phyloP scores from a whole-genome alignment of 2,797 vertebrate species.

The Decapterus maruadsi region DNA sequence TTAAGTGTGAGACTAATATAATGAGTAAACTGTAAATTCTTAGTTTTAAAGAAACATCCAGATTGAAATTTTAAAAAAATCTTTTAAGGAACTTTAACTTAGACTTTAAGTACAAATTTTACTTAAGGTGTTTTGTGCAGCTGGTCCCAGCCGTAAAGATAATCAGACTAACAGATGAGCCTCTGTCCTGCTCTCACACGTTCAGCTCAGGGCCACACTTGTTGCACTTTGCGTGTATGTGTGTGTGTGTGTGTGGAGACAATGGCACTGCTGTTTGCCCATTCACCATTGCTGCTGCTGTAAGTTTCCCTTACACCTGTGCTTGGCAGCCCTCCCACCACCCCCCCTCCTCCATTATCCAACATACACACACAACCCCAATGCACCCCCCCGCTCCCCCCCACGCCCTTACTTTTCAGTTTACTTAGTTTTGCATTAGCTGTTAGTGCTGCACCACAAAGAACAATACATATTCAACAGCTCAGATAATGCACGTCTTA shows the following conservation, averaged over 20 bases:
- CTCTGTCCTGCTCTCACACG: constrained; percentile 77
- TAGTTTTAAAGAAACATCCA: too few species aligned
- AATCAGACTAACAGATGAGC: constrained; percentile 79
- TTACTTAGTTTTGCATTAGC: constrained; percentile 73
- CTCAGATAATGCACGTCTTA: constrained; percentile 47
- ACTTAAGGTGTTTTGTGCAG: too few species aligned
- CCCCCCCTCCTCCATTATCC: neutral
- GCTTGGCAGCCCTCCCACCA: constrained; percentile 70
- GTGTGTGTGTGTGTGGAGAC: constrained; percentile 57
- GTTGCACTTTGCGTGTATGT: constrained; percentile 54
- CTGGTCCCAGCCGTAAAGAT: constrained; percentile 36
- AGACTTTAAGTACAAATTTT: too few species aligned
- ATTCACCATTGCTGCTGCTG: constrained; percentile 63
- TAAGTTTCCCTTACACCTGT: constrained; percentile 85
- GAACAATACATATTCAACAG: constrained; percentile 76
- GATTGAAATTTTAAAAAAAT: too few species aligned
- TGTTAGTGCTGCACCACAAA: constrained; percentile 71
- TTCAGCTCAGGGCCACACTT: constrained; percentile 76
- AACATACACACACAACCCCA: constrained; percentile 38
- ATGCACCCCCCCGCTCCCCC: constrained; percentile 10
- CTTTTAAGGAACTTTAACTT: too few species aligned
- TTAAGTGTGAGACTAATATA: too few species aligned
- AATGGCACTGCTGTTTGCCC: constrained; percentile 84
- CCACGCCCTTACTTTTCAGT: constrained; percentile 72
- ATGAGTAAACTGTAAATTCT: too few species aligned